Evolutionary conservation across 2,888 invertebrate genomes (phyloP), one percentile per base, ranked within the genome.

Genomic region (Sthenelais limicola): DNA sequence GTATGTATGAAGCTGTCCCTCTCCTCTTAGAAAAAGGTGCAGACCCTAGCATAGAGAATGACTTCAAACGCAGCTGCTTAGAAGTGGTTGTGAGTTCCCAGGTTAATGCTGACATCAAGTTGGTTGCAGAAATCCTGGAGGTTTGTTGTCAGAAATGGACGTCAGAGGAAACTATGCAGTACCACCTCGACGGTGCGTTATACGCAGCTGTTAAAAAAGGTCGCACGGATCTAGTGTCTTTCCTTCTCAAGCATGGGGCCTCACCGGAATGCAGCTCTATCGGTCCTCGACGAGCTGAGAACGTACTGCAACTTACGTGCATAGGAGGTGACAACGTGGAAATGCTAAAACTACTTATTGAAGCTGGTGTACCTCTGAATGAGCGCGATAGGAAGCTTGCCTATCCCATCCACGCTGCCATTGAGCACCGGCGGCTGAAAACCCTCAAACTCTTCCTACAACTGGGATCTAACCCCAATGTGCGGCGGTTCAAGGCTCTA

Each of bases 361-460:
- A 62, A 24, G 62, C 62, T n/a, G 62, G 62, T 5, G 62, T 62
- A 15, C 62, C 62, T 1, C 38, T 62, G 3, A 62, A 62, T n/a
- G 62, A 62, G 24, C 35, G 62, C 4, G 62, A 62, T 26, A 21
- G 62, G 18, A 62, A 62, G 24, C 38, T 62, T 4, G 62, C 62
- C 21, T 62, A 62, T 43, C 62, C 62, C 21, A 62, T 62, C 62
- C 62, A 62, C 38, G 62, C 62, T 5, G 62, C 62, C 35, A 62
- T 62, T 24, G 62, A 62, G 38, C 62, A 62, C 62, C 35, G 62
- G 7, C 35, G 62, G 24, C 24, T 62, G 38, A 21, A 26, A 43
- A 62, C 62, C 7, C 62, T 62, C n/a, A 62, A 62, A 21, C 62
- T 62, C 38, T 62, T 62, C 38, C 38, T 62, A 26, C 38, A 62